Base-by-base conservation (phyloP, 2,888 invertebrate genomes). In the Nowickia ferox region DNA sequence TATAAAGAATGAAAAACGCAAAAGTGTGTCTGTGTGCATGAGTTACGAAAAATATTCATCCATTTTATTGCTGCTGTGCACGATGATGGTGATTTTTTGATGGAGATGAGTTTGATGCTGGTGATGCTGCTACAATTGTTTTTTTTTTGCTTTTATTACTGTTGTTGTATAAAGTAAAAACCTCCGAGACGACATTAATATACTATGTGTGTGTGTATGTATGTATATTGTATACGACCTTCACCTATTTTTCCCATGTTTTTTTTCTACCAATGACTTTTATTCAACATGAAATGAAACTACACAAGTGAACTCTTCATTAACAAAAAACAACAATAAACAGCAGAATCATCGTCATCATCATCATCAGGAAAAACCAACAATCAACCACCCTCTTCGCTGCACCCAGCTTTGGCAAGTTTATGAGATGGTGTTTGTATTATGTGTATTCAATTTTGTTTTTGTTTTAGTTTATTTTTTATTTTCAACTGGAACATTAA, bases 111-210 rank as follows among this genome's bases (percentile, higher is more conserved):
- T 51, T 55, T 69, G 53, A n/a, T 71, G 42, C 42, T 71, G 30
- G 30, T 80, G 40, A 15, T 72, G 17, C 42, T 76, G 57, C 22
- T 69, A 55, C 19, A 65, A 57, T 44, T 42, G 44, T 51, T 63
- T 40, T 55, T 63, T 30, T 51, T 57, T 57, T 68, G 38, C 22
- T 59, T 61, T 71, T 15, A 72, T 38, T 83, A 76, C 22, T 81
- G 75, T 42, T 80, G 74, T 61, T 75, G 53, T 59, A 71, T 44
- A 57, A 76, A 72, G 68, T 68, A 80, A 80, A 83, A 86, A 86
- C 79, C 83, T 86, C 69, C 83, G 86, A 86, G 86, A 86, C 83
- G 72, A 83, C 86, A 86, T 86, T 80, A 86, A 86, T 79, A 82
- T 71, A 30, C 30, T 30, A 30, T 30, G 30, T 6, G 30, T 30